Conservation (phyloP, 2,797 vertebrate genomes). For the Pantherophis vulpinus region DNA sequence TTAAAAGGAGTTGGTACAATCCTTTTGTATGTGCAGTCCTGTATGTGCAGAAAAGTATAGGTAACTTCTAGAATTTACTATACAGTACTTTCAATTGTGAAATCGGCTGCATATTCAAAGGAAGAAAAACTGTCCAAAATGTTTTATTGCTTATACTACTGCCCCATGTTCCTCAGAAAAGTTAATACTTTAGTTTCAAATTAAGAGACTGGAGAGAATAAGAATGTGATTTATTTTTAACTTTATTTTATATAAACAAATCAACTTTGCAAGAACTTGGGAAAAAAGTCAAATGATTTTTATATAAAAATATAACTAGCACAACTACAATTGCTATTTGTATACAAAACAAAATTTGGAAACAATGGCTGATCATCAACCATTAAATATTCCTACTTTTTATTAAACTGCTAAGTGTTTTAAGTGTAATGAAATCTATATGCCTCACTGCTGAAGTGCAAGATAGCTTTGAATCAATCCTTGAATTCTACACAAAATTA, state of each 20-base stretch:
- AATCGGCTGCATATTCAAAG: neutral
- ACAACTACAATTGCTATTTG: neutral
- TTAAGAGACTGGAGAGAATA: neutral
- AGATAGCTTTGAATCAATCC: slow-evolving; percentile 73
- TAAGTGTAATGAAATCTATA: neutral
- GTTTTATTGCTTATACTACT: neutral
- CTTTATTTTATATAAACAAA: neutral
- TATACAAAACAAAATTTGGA: neutral
- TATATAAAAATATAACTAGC: neutral
- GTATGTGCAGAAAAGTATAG: neutral
- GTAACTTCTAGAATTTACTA: neutral
- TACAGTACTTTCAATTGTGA: neutral
- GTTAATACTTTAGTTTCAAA: neutral
- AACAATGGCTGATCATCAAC: neutral
- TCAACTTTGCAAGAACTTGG: neutral
- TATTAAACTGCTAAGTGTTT: neutral
- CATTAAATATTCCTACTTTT: neutral
- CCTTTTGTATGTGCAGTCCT: too few relatives aligned
- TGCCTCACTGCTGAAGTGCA: slow-evolving; percentile 12
- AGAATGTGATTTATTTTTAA: neutral
- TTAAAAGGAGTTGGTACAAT: neutral
- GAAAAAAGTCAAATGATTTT: neutral
- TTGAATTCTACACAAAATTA: slow-evolving; percentile 86
- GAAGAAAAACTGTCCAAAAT: too few relatives aligned
- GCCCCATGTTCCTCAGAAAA: neutral